Evolutionary conservation across 2,888 invertebrate species (phyloP), one percentile per base, ranked within the genome.

Genomic region (Bombyx huttoni): DNA sequence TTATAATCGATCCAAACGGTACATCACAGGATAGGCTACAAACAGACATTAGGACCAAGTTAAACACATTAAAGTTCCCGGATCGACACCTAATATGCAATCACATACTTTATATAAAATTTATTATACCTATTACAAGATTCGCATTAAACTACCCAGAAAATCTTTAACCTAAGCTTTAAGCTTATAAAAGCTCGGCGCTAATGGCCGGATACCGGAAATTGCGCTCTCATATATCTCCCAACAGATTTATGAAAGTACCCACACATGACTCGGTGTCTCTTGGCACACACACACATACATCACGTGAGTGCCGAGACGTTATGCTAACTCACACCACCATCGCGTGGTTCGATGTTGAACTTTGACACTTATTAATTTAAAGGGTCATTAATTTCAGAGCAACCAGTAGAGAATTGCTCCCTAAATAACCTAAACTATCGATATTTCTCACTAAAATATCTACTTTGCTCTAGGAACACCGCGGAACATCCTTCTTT

Each of bases 211-310:
- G 93, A 93, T 93, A 93, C 93, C 92, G 94, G 94, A 94, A 94
- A 94, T 94, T 94, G 93, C 93, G 93, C 93, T 92, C 93, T 92
- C 93, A 93, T 94, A 94, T 94, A 94, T 94, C 93, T 94, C 92
- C 91, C 90, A 90, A 93, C 93, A 94, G 94, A 94, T 94, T 94
- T 94, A 94, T 94, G 94, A 94, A 94, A 94, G 93, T 93, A 93
- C 93, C 78, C 86, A 88, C 85, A 89, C 88, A 88, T 89, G 90
- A 86, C 73, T 59, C 73, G 70, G 70, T 80, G 81, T 82, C 90
- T 90, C 90, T 69, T 65, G 67, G 60, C 54, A 66, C 74, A 64
- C 77, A 70, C 78, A 73, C 68, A 61, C 60, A 24, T 24, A 57
- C 60, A 58, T 57, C 52, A 33, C 58, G 54, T 58, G 60, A 58